phyloP scores from a whole-genome alignment of 2,113 vertebrate species.

The Andinoacara biseriatus region DNA sequence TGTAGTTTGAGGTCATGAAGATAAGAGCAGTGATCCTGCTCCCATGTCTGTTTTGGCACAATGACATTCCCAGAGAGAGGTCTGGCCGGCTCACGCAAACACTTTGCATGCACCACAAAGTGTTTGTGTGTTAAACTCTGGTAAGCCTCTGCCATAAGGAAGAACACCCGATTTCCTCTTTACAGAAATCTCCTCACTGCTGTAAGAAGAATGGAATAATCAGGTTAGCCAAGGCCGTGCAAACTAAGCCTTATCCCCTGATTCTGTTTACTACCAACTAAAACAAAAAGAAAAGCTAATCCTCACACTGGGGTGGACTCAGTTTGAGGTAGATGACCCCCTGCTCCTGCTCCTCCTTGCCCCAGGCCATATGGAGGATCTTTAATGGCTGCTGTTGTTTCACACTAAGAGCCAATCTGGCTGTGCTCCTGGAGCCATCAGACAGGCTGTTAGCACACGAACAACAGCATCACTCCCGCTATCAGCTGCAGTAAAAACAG shows the following conservation, averaged over 20 bases:
- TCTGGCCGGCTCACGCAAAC: too few relatives aligned
- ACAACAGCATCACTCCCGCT: conserved; percentile 31
- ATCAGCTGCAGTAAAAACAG: conserved; percentile 38
- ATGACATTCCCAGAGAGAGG: not conserved
- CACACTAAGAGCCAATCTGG: conserved; percentile 38
- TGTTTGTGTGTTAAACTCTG: not conserved
- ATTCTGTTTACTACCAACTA: conserved; percentile 16
- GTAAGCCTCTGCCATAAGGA: not conserved
- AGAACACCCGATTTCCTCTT: not conserved
- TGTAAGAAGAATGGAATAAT: not conserved
- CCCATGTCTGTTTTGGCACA: not conserved
- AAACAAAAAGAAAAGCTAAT: not conserved
- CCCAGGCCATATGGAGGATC: conserved; percentile 25
- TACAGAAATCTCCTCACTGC: not conserved
- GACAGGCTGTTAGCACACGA: conserved; percentile 38
- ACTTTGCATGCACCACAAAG: not conserved
- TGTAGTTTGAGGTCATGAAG: not conserved
- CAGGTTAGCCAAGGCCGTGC: not conserved
- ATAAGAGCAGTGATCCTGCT: not conserved
- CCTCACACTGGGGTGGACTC: not conserved
- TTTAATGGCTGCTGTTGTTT: conserved; percentile 61
- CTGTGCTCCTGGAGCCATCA: conserved; percentile 39
- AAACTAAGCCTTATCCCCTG: not conserved
- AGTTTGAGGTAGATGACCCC: not conserved
- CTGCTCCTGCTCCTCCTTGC: not conserved